A percentile compares a stretch with the other conserved stretches of the same genome.
These are phyloP conservation scores for Tor tambroides DNA, from an alignment of 2,113 vertebrate species.

Conservation along the genomic window DNA sequence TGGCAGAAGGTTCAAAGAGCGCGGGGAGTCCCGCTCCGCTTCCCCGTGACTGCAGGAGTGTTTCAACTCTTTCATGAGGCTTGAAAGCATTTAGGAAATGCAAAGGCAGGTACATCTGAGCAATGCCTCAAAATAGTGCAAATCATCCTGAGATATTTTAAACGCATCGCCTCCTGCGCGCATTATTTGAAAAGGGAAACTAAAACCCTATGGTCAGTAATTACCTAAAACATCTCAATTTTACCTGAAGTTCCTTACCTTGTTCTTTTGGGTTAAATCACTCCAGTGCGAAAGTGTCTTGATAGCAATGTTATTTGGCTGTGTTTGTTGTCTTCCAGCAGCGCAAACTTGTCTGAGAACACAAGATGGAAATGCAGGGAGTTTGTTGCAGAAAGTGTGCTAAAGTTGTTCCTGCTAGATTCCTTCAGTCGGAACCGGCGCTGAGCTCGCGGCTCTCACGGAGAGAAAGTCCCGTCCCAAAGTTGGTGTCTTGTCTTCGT, in stretches of 20 bases:
- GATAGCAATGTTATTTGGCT: background rate
- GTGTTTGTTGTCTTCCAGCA: slow-evolving; percentile 10
- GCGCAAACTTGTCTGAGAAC: slow-evolving; percentile 22
- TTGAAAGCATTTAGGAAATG: slow-evolving; percentile 33
- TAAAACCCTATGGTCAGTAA: background rate
- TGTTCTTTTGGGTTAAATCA: slow-evolving; percentile 26
- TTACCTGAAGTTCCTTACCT: slow-evolving; percentile 24
- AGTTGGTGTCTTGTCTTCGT: slow-evolving; percentile 59
- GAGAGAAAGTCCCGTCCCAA: slow-evolving; percentile 44
- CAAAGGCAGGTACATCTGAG: slow-evolving; percentile 8
- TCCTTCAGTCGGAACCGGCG: slow-evolving; percentile 56
- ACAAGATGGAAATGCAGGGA: background rate
- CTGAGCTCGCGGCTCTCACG: slow-evolving; percentile 36
- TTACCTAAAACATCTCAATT: background rate
- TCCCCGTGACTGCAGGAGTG: slow-evolving; percentile 43
- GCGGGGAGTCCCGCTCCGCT: slow-evolving; percentile 62
- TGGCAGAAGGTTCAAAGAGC: slow-evolving; percentile 73
- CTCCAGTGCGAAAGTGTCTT: slow-evolving; percentile 22
- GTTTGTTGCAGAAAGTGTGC: slow-evolving; percentile 38
- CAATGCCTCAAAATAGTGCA: background rate
- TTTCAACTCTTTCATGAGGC: slow-evolving; percentile 39
- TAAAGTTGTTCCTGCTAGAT: slow-evolving; percentile 69
- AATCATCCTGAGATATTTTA: background rate
- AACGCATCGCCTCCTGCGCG: background rate
- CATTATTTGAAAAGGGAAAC: background rate